Base-by-base conservation (phyloP, 92 coral and sea anemone species). In the Paragorgia papillata region DNA sequence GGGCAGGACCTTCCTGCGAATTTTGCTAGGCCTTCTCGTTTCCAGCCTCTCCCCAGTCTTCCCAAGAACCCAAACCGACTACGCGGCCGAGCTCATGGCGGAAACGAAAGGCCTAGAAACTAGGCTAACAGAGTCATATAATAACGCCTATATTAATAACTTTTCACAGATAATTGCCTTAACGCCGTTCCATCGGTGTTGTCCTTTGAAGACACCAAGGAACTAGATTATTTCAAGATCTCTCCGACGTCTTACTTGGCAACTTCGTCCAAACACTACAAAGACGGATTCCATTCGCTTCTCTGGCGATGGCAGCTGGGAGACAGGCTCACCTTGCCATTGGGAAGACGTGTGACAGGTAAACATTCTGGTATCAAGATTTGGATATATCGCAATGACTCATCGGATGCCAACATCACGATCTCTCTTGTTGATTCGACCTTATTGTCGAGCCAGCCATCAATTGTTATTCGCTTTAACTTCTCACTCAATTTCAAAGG, bases 311-410 rank as follows among this genome's bases (percentile, higher is more conserved):
- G 83, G 83, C 41, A 12, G 20, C 40, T 66, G 40, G 55, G 64
- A 6, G 73, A 78, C 64, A 32, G 50, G 51, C 56, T 78, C 19
- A 30, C 33, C 21, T 78, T 78, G 25, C 57, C 32, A 0, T 54
- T 53, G 49, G 25, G 64, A 22, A 8, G 43, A 55, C 64, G 64
- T 31, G 17, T 71, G 7, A 9, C 14, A 1, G 63, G 63, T 4
- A 33, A 1, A 1, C 3, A 9, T 18, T 31, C 48, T 18, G 93
- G 90, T 13, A 41, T 89, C 4, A 73, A 66, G 40, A 34, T 89
- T 54, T 89, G 93, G 88, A 80, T 89, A 69, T 85, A 89, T 80
- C 49, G 79, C 31, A 62, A 66, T 15, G 50, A 58, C 15, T 30
- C 32, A 5, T 39, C 57, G 10, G 18, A 7, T n/a, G 25, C 74